phyloP scores from a whole-genome alignment of 2,888 invertebrate species.

The Pammene aurita region DNA sequence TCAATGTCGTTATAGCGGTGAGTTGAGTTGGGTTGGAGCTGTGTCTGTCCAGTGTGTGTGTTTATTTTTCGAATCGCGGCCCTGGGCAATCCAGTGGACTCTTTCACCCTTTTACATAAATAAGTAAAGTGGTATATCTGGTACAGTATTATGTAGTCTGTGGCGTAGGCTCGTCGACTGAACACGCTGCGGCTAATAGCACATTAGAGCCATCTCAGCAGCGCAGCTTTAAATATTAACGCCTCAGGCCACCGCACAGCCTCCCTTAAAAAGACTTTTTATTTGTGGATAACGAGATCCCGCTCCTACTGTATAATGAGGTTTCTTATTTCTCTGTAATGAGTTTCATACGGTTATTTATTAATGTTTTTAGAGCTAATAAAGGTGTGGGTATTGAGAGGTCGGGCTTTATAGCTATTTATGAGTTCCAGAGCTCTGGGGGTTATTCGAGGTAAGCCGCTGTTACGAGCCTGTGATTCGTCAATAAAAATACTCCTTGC shows the following conservation, averaged over 20 bases:
- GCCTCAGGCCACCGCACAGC: slow-evolving; percentile 56
- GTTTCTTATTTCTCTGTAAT: slow-evolving; percentile 69
- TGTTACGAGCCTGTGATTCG: slow-evolving; percentile 25
- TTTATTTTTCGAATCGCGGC: too few species aligned
- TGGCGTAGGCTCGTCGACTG: slow-evolving; percentile 21
- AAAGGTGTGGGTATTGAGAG: slow-evolving; percentile 45
- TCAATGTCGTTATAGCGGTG: too few species aligned
- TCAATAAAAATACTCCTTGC: slow-evolving; percentile 30
- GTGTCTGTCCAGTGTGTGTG: too few species aligned
- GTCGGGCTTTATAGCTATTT: slow-evolving; percentile 28
- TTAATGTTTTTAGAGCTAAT: slow-evolving; percentile 52
- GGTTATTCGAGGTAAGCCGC: slow-evolving; percentile 21
- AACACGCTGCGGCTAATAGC: slow-evolving; percentile 65
- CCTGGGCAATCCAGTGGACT: too few species aligned
- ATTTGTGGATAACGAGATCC: slow-evolving; percentile 73
- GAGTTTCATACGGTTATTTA: slow-evolving; percentile 64
- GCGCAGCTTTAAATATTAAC: slow-evolving; percentile 74
- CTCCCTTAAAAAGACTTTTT: slow-evolving; percentile 67
- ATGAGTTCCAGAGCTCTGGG: slow-evolving; percentile 17
- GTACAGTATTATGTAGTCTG: background rate
- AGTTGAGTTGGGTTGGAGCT: too few species aligned
- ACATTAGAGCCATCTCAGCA: slow-evolving; percentile 71
- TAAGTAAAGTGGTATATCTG: background rate
- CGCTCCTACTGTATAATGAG: slow-evolving; percentile 65
- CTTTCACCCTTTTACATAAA: too few species aligned